Percentiles rank a stretch among this genome's conserved stretches.
Conservation (phyloP, 2,888 invertebrate genomes). For the Drosophila melanosoma region DNA sequence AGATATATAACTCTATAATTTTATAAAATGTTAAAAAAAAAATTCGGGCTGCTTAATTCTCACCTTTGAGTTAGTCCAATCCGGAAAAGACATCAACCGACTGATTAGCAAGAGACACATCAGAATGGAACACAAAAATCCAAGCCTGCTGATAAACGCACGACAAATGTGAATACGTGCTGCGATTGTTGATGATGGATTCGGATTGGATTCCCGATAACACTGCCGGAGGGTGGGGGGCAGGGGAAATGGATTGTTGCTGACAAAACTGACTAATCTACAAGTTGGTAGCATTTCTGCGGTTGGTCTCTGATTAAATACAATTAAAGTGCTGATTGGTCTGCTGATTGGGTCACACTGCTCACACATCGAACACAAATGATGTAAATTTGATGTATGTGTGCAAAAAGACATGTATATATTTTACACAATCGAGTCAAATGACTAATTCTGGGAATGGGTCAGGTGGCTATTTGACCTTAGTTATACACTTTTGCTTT, state of each 20-base stretch:
- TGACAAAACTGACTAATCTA: conserved; percentile 27
- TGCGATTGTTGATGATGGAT: conserved; percentile 50
- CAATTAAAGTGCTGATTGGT: conserved; percentile 76
- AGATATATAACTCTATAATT: not conserved
- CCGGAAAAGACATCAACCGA: not conserved
- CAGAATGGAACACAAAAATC: conserved; percentile 26
- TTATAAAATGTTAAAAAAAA: not conserved
- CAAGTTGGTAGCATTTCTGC: conserved; percentile 48
- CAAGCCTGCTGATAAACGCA: conserved; percentile 52
- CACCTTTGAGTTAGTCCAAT: not conserved
- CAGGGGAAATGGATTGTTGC: not conserved
- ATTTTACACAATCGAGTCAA: conserved; percentile 53
- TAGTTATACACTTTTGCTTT: not conserved
- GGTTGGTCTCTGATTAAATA: conserved; percentile 67
- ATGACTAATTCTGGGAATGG: conserved; percentile 25
- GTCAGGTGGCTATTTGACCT: conserved; percentile 28
- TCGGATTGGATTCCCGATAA: not conserved
- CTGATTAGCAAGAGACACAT: conserved; percentile 12
- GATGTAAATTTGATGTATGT: conserved; percentile 72
- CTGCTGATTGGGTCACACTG: conserved; percentile 60
- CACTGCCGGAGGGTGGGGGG: not conserved
- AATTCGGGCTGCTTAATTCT: not conserved
- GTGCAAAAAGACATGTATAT: conserved; percentile 19
- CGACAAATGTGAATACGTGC: conserved; percentile 69
- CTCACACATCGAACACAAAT: conserved; percentile 29